Base-by-base conservation (phyloP, 2,113 vertebrate species). In the Pelobates fuscus region DNA sequence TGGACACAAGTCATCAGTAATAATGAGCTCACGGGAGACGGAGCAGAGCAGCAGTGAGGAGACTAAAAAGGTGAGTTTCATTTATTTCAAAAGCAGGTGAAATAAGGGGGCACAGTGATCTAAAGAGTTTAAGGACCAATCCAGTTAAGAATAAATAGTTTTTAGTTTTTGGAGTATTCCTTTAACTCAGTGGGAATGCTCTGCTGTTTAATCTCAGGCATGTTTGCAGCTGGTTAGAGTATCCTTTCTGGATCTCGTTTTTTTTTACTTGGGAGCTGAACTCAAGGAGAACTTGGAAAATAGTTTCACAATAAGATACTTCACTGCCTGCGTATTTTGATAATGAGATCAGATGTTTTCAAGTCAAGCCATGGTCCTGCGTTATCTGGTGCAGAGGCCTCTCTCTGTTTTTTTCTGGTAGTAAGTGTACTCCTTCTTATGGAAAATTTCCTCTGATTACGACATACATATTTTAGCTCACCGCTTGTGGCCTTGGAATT, bases 301-400 rank as follows among this genome's bases (percentile, higher is more conserved):
- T 46, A 29, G 54, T 46, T 55, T 75, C 43, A 59, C 54, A 52
- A 46, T 46, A 60, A 75, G 12, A 67, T 67, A 67, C 58, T 75
- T 75, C 63, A 67, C 72, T 66, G 44, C 24, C 23, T 58, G 25
- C 32, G 24, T 75, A 62, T 75, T 75, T 75, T 75, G 72, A 75
- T 75, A 67, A 55, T 67, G 72, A 67, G 72, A 67, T 75, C 72
- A 75, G 43, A 62, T 23, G 72, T 67, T 74, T 66, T 52, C 71
- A 66, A 74, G 71, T 66, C 62, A 74, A 66, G 49, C 49, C 62
- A 43, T 32, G 25, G 12, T 58, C 25, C 58, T 49, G 32, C 14
- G 44, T 67, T 66, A 58, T 66, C 71, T 67, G 32, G 54, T 58
- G 24, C 63, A 24, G 57, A 75, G 37, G 55, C 32, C 32, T 6